Conservation (phyloP, 64 coral and sea anemone genomes). For the Dendronephthya gigantea region DNA sequence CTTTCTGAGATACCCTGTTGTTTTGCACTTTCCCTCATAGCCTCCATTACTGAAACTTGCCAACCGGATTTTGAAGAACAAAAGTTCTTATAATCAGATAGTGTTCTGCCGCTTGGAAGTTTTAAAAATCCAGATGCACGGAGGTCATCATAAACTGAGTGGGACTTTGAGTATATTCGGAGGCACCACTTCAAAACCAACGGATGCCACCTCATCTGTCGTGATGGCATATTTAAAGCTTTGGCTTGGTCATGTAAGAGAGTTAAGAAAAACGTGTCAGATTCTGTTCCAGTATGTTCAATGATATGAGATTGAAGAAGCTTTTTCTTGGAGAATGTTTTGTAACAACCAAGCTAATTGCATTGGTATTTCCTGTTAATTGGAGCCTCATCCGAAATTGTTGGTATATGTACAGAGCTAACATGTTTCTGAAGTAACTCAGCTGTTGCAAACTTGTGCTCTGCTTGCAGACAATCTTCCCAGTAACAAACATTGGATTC, state of each 20-base stretch:
- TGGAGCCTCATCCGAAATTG: background rate
- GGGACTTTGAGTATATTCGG: background rate
- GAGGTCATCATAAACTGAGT: background rate
- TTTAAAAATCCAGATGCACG: background rate
- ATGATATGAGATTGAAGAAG: background rate
- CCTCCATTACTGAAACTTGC: background rate
- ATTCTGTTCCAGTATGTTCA: background rate
- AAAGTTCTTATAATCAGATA: background rate
- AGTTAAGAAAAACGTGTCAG: background rate
- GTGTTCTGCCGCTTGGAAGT: background rate
- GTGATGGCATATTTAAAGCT: background rate
- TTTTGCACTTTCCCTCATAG: background rate
- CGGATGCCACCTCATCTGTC: background rate
- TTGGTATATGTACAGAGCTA: background rate
- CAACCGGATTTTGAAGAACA: background rate
- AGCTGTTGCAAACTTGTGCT: background rate
- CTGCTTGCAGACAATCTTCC: background rate
- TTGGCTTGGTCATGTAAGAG: background rate
- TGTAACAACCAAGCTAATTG: background rate
- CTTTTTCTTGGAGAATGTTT: background rate
- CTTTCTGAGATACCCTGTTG: background rate
- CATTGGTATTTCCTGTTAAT: background rate
- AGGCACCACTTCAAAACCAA: background rate
- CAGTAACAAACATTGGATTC: background rate
- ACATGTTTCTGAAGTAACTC: background rate